Evolutionary conservation across 1,140 invertebrate species (phyloP).

Genomic region (Yoshiicerus persimilis): DNA sequence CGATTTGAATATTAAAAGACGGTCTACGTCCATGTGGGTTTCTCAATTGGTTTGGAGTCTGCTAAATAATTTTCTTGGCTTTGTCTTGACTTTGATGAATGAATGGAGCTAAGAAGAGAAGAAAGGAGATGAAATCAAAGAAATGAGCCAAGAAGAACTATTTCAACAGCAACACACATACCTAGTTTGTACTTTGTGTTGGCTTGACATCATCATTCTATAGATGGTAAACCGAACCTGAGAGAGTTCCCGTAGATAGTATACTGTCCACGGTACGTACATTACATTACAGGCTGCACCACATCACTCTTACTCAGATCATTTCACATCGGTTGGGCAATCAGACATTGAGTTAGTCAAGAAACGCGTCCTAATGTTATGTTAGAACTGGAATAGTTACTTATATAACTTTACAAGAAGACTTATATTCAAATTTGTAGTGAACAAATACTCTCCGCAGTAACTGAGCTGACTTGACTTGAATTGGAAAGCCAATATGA

Average conservation of each 20-base stretch:
- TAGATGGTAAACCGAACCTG: not conserved
- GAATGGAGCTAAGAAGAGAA: not conserved
- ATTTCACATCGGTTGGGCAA: not conserved
- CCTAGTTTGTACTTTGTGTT: not conserved
- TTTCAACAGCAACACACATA: not conserved
- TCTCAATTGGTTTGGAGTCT: not conserved
- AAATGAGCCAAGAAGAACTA: not conserved
- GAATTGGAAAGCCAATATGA: not conserved
- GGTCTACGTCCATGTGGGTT: not conserved
- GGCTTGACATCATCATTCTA: not conserved
- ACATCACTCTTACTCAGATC: not conserved
- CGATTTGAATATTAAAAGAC: not conserved
- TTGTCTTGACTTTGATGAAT: slow-evolving; percentile 10
- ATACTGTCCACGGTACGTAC: not conserved
- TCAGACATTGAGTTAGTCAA: not conserved
- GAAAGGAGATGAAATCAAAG: not conserved
- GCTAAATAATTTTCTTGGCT: not conserved
- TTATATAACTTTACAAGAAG: too few relatives aligned
- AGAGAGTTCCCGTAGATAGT: not conserved
- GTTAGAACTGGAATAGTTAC: too few relatives aligned
- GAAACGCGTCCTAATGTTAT: not conserved
- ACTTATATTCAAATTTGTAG: not conserved
- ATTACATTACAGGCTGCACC: not conserved
- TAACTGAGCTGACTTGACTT: not conserved
- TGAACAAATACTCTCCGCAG: too few relatives aligned